These are phyloP conservation scores for Sardina pilchardus DNA, from an alignment of 2,113 vertebrate species.

Conservation along the genomic window DNA sequence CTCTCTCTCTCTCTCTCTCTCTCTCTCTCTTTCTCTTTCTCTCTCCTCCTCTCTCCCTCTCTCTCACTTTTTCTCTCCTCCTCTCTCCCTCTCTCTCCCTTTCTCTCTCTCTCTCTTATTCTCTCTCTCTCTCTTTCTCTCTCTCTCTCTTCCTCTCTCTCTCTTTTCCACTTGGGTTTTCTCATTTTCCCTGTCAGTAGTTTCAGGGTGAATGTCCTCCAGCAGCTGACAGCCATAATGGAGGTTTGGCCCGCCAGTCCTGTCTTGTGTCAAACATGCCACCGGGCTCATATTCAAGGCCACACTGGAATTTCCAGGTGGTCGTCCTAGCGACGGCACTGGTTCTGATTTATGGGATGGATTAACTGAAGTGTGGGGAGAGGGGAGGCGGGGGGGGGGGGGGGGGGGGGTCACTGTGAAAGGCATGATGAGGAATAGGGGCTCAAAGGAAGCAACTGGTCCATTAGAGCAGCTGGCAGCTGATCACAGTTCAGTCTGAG, in stretches of 20 bases:
- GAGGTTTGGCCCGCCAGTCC: not conserved
- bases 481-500: not conserved
- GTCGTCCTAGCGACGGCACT: not conserved
- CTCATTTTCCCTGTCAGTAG: not conserved
- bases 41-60: not conserved
- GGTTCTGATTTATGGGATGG: not conserved
- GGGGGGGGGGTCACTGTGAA: not conserved
- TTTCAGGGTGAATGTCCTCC: not conserved
- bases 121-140: not conserved
- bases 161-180: not conserved
- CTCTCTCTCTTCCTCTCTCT: not conserved
- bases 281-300: constrained; percentile 5
- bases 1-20: not conserved
- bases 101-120: too few species aligned
- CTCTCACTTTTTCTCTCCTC: not conserved
- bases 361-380: not conserved
- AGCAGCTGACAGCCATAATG: constrained; percentile 13
- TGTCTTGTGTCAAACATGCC: constrained; percentile 7
- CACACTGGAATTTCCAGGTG: constrained; percentile 14
- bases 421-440: not conserved
- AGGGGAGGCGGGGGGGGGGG: not conserved
- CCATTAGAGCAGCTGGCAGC: not conserved
- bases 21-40: not conserved
- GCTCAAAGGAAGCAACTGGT: not conserved
- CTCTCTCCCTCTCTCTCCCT: not conserved